A percentile compares a stretch with the other conserved stretches of the same genome.
Conservation (phyloP, 2,797 vertebrate species). For the Corythornis leucogaster region DNA sequence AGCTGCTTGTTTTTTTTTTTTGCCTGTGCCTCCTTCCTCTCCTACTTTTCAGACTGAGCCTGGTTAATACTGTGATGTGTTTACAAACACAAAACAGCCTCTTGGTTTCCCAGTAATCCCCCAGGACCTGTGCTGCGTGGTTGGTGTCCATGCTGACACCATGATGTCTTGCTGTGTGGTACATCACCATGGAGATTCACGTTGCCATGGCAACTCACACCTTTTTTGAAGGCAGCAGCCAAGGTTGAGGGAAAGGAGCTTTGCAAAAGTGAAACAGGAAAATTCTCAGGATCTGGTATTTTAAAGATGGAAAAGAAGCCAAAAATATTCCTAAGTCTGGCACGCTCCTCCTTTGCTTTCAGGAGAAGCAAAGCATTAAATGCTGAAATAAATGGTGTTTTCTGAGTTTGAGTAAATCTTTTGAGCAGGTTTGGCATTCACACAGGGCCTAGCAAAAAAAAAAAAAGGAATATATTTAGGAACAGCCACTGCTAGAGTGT, state of each 20-base stretch:
- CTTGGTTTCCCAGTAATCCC: background rate
- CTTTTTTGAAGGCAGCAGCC: background rate
- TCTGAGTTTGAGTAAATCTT: background rate
- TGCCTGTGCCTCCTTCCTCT: background rate
- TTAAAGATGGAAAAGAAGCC: background rate
- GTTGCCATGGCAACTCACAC: constrained; percentile 60
- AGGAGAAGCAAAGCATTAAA: background rate
- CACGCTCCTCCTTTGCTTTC: background rate
- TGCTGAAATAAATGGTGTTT: background rate
- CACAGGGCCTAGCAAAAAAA: background rate
- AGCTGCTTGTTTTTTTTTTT: background rate
- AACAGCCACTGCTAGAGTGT: background rate
- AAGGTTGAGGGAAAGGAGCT: background rate
- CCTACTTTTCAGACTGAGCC: background rate
- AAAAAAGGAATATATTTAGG: background rate
- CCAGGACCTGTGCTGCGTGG: background rate
- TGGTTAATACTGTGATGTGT: background rate
- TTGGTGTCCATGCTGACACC: background rate
- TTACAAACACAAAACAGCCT: background rate
- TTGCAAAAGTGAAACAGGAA: background rate
- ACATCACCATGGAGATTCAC: constrained; percentile 49
- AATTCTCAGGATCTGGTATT: background rate
- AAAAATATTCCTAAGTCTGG: background rate
- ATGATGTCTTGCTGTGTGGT: background rate
- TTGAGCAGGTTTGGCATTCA: background rate